phyloP scores from a whole-genome alignment of 2,888 invertebrate species.

The Odontothrips loti region DNA sequence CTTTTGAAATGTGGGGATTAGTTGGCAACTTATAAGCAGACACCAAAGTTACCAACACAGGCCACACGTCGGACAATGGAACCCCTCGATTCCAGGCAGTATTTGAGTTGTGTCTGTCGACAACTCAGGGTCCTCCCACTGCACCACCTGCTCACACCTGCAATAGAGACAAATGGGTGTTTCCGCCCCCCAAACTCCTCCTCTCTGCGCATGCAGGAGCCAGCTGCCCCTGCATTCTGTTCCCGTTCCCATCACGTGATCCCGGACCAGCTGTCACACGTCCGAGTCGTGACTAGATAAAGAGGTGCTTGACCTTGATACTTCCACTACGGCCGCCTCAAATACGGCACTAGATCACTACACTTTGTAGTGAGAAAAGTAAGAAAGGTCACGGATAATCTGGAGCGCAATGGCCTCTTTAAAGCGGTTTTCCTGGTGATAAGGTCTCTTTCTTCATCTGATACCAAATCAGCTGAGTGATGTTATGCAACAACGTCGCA shows the following conservation, averaged over 20 bases:
- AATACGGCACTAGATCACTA: too few relatives aligned
- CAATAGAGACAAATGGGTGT: slow-evolving; percentile 20
- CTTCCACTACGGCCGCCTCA: too few relatives aligned
- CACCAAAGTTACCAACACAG: slow-evolving; percentile 26
- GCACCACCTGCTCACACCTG: slow-evolving; percentile 21
- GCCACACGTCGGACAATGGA: slow-evolving; percentile 20
- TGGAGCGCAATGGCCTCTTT: too few relatives aligned
- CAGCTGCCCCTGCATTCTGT: too few relatives aligned
- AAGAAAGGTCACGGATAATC: too few relatives aligned
- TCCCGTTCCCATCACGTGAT: too few relatives aligned
- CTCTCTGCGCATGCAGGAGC: not conserved
- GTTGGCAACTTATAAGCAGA: slow-evolving; percentile 14
- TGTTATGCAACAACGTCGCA: not conserved
- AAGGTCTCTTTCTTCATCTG: not conserved
- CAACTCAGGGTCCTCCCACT: slow-evolving; percentile 8
- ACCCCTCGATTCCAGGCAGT: slow-evolving; percentile 21
- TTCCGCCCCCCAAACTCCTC: slow-evolving; percentile 18
- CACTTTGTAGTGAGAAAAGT: too few relatives aligned
- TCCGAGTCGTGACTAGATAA: too few relatives aligned
- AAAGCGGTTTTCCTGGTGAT: not conserved
- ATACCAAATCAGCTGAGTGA: not conserved
- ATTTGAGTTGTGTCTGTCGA: slow-evolving; percentile 21
- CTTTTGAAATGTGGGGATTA: not conserved
- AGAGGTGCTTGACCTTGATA: too few relatives aligned
- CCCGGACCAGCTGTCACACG: too few relatives aligned